Evolutionary conservation across 2,888 invertebrate species (phyloP), one percentile per base, ranked within the genome.

Genomic region (Anagyrus pseudococci): DNA sequence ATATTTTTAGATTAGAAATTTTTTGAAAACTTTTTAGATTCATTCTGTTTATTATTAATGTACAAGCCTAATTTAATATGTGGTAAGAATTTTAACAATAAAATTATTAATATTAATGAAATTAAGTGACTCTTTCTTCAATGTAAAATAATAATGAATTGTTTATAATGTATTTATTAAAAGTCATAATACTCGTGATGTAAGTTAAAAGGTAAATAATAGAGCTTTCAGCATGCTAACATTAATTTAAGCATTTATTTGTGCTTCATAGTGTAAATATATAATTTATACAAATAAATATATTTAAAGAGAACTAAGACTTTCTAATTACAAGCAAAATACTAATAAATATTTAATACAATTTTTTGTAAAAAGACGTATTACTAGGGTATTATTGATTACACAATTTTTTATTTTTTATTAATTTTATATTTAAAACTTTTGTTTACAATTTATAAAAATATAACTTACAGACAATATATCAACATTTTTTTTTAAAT

Each of bases 201-300:
- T 4, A 29, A 29, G 10, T 29, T 29, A 29, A 29, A 29, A 49
- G 49, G 44, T 58, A n/a, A 58, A 49, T 33, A 52, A 44, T 62
- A 49, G 33, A 54, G 44, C 54, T 47, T 37, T 58, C 50, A 58
- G 58, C 46, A 58, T 58, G 54, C 54, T 55, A 41, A 17, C 25
- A 46, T 63, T 37, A 40, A 15, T 43, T 52, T 52, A 52, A 64
- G 60, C 58, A 55, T 60, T 64, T 58, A 19, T 64, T 64, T 64
- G 56, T 57, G 64, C 64, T 64, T 64, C 33, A 60, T 59, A 64
- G 56, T 64, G 64, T 64, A 64, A 59, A 64, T 64, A 64, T 64
- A 64, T 47, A 53, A 37, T 48, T 52, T 59, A 4, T 64, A 60
- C 46, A 44, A 22, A 33, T 46, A 56, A 52, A 43, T 43, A 52